Conservation (phyloP, 2,113 vertebrate species). For the Psephotus haematonotus region DNA sequence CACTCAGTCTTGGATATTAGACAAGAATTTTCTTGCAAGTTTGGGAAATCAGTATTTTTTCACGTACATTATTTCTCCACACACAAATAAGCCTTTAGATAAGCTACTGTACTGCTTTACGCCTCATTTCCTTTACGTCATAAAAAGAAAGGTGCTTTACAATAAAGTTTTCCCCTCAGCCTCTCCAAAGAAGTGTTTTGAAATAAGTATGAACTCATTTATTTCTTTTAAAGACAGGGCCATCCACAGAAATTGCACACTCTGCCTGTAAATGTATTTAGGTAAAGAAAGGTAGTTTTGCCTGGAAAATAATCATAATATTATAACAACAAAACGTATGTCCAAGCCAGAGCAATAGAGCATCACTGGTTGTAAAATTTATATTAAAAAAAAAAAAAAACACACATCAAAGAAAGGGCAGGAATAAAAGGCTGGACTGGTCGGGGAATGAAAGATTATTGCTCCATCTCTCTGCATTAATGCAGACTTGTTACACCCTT, state of each 20-base stretch:
- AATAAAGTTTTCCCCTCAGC: neutral
- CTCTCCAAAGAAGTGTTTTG: neutral
- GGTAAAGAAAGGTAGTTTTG: neutral
- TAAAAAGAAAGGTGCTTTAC: neutral
- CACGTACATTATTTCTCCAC: neutral
- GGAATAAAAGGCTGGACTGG: neutral
- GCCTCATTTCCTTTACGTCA: conserved; percentile 51
- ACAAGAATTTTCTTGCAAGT: neutral
- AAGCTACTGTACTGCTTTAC: conserved; percentile 21
- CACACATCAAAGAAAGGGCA: neutral
- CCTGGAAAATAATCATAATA: neutral
- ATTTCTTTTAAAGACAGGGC: conserved; percentile 8
- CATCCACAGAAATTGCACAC: neutral
- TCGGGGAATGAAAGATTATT: neutral
- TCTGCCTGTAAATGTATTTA: neutral
- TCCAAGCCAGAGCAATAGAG: neutral
- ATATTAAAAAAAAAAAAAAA: neutral
- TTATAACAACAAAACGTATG: neutral
- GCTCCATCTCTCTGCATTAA: neutral
- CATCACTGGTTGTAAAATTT: neutral
- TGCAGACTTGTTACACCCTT: fast-evolving
- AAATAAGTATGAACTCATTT: neutral
- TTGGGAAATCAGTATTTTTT: neutral
- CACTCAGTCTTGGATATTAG: neutral
- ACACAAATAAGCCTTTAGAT: neutral